Base-by-base conservation (phyloP, 2,888 invertebrate genomes). In the Ormyrus rosae region DNA sequence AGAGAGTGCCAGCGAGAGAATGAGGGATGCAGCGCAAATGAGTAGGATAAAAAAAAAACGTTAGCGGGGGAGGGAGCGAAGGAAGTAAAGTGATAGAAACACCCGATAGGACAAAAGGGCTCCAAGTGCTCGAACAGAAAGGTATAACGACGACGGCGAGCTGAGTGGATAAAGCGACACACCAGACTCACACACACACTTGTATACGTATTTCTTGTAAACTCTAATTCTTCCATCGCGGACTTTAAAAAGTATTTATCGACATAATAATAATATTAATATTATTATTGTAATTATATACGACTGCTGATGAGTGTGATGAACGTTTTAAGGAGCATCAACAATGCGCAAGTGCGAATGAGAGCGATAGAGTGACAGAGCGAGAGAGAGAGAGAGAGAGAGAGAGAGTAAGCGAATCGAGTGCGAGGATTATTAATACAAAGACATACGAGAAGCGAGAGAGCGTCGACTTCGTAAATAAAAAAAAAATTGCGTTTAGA, bases 131-230 rank as follows among this genome's bases (percentile, higher is more conserved):
- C 61, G 69, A 82, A 80, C 70, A 77, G 34, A 34, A 4, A 34
- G 34, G 34, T 34, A 80, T 80, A 63, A 70, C 73, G 74, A 78
- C 67, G 83, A 74, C 79, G 68, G 81, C 81, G 82, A 78, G 50
- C 55, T 13, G 80, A 77, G 76, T 34, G 65, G 53, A 67, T 34
- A 81, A 81, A 82, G 83, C 81, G 78, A 78, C 61, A 83, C 68
- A 80, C 73, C 65, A 84, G 84, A 79, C 83, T 82, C 82, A 83
- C 81, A 89, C 87, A 46, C 34, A 94, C 94, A 94, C 93, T 93
- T 93, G 94, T 95, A 95, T 95, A 95, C 95, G 95, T 94, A 94
- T 94, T 91, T 92, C 91, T 91, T 92, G 92, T 92, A 92, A 93
- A 92, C 92, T 92, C 92, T 92, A 92, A 92, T 92, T 92, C 92